A percentile compares a stretch with the other conserved stretches of the same genome.
Conservation (phyloP, 2,113 vertebrate species). For the Pseudonaja textilis region DNA sequence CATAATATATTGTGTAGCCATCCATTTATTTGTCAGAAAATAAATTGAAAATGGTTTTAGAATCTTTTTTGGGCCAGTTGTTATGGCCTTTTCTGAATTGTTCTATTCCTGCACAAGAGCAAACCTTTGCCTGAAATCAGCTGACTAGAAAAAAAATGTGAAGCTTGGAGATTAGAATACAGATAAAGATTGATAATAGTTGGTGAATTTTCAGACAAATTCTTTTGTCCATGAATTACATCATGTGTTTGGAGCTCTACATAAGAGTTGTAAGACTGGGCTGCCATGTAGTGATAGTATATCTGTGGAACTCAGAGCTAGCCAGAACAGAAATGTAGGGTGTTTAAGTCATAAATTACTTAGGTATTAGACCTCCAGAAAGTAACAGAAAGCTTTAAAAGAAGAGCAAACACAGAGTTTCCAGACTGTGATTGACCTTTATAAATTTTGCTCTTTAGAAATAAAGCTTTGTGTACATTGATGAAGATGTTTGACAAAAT, state of each 20-base stretch:
- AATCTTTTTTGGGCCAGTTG: background rate
- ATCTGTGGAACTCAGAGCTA: background rate
- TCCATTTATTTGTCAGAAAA: background rate
- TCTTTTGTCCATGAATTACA: background rate
- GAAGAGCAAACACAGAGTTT: background rate
- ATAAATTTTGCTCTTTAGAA: background rate
- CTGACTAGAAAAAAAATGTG: background rate
- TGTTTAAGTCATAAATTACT: background rate
- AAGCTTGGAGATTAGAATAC: background rate
- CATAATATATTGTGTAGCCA: background rate
- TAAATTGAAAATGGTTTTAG: background rate
- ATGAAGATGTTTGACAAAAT: background rate
- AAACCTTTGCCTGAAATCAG: background rate
- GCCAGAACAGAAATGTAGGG: background rate
- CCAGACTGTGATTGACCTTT: background rate
- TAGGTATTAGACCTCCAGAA: background rate
- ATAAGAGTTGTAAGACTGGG: background rate
- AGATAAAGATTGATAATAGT: background rate
- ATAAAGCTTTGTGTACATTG: background rate
- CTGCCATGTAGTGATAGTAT: background rate
- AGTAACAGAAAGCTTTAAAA: background rate
- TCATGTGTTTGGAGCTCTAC: background rate
- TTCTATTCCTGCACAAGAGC: background rate
- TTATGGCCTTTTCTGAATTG: background rate
- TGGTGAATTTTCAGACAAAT: background rate